A percentile compares a stretch with the other conserved stretches of the same genome.
These are phyloP conservation scores for Bedellia somnulentella DNA, from an alignment of 2,888 invertebrate genomes.

Conservation along the genomic window DNA sequence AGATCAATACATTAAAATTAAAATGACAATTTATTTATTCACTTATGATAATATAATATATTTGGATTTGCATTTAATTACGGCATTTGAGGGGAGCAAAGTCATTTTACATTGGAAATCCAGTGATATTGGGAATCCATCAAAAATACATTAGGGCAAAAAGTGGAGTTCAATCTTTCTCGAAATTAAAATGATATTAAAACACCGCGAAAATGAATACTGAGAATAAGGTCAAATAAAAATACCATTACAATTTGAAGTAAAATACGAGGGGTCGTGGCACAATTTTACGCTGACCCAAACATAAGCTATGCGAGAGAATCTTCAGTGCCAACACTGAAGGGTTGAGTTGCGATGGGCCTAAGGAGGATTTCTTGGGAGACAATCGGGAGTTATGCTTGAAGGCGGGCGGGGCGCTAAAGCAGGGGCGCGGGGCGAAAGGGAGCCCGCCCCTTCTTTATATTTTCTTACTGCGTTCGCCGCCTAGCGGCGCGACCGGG, in stretches of 20 bases:
- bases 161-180: background rate
- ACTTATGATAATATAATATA: no score
- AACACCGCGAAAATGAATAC: no score
- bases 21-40: no score
- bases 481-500: conserved; percentile 61
- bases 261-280: conserved; percentile 30
- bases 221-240: conserved; percentile 23
- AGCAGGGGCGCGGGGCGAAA: conserved; percentile 51
- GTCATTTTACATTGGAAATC: no score
- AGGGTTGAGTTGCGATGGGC: conserved; percentile 55
- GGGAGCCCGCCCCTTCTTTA: conserved; percentile 65
- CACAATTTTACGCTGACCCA: conserved; percentile 58
- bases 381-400: conserved; percentile 62
- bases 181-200: no score
- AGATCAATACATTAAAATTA: no score
- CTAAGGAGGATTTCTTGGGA: conserved; percentile 54
- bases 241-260: conserved; percentile 31
- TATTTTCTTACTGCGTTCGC: conserved; percentile 69
- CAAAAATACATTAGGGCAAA: conserved; percentile 52
- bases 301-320: conserved; percentile 51
- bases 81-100: no score
- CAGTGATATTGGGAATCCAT: conserved; percentile 43
- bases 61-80: no score
- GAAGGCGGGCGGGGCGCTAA: conserved; percentile 60
- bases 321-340: conserved; percentile 31